These are phyloP conservation scores for Lithosia quadra DNA, from an alignment of 2,888 invertebrate genomes.

Conservation along the genomic window DNA sequence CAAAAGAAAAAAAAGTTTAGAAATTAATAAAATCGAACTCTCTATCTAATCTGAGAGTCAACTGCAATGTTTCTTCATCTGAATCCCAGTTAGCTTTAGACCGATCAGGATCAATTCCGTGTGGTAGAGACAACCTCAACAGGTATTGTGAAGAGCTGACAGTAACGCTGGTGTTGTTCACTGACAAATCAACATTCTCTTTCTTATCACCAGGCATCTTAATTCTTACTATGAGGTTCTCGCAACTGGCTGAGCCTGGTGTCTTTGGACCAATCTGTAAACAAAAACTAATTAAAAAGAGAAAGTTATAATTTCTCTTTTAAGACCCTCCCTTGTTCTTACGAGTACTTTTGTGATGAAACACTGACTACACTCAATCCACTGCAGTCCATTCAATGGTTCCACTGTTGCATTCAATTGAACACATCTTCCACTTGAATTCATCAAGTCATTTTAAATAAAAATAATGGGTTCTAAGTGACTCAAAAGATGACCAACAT, in stretches of 20 bases:
- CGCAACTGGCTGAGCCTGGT: conserved; percentile 93
- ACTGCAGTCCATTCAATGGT: too few species aligned
- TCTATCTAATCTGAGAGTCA: conserved; percentile 91
- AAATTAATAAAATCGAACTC: conserved; percentile 96
- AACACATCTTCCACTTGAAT: too few species aligned
- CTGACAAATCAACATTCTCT: conserved; percentile 91
- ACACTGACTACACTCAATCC: too few species aligned
- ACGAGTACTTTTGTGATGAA: too few species aligned
- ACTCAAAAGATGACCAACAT: too few species aligned
- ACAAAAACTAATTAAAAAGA: conserved; percentile 6
- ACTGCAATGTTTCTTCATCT: conserved; percentile 88
- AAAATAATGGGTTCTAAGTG: too few species aligned
- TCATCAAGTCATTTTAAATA: too few species aligned
- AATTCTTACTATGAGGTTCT: conserved; percentile 93
- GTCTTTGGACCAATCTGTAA: conserved; percentile 93
- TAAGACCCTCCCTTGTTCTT: too few species aligned
- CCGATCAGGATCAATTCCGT: conserved; percentile 92
- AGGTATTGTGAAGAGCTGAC: conserved; percentile 89
- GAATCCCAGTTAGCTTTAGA: conserved; percentile 94
- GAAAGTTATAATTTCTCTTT: too few species aligned
- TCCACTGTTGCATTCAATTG: too few species aligned
- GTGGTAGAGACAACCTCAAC: conserved; percentile 92
- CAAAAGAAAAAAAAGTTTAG: conserved; percentile 71
- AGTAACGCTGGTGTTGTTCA: conserved; percentile 87
- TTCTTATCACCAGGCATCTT: conserved; percentile 92